Evolutionary conservation across 2,797 vertebrate genomes (phyloP).

Genomic region (Sparus aurata): DNA sequence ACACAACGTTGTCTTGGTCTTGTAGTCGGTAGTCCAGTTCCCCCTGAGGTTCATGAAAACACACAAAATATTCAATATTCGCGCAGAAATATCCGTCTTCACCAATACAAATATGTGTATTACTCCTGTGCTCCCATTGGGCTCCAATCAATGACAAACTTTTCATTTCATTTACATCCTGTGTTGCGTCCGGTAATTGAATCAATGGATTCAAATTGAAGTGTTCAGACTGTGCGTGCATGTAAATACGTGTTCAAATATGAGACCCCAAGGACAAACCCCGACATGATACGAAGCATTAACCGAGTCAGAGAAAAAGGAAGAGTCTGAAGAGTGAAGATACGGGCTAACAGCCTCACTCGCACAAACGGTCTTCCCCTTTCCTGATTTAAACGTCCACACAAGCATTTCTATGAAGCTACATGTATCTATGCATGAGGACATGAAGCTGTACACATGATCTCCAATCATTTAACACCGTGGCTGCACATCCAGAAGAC

Average conservation of each 20-base stretch:
- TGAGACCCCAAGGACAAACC: slow-evolving; percentile 68
- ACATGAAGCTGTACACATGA: background rate
- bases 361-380: slow-evolving; percentile 1
- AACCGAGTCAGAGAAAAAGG: slow-evolving; percentile 51
- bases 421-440: background rate
- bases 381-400: slow-evolving; percentile 8
- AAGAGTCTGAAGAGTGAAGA: slow-evolving; percentile 16
- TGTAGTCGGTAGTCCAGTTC: slow-evolving; percentile 95
- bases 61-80: slow-evolving; percentile 46
- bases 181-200: slow-evolving; percentile 52
- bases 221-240: slow-evolving; percentile 40
- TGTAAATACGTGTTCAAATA: slow-evolving; percentile 59
- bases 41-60: slow-evolving; percentile 84
- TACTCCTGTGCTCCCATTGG: slow-evolving; percentile 27
- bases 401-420: slow-evolving; percentile 12
- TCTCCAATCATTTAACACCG: background rate
- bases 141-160: slow-evolving; percentile 65
- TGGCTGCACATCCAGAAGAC: background rate
- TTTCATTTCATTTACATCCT: slow-evolving; percentile 72
- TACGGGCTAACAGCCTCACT: slow-evolving; percentile 34
- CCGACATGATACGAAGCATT: slow-evolving; percentile 53
- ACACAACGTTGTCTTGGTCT: slow-evolving; percentile 94
- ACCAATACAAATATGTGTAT: slow-evolving; percentile 37
- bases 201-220: slow-evolving; percentile 70
- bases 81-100: slow-evolving; percentile 39